A percentile compares a stretch with the other conserved stretches of the same genome.
Conservation (phyloP, 2,113 vertebrate species). For the Eonycteris spelaea region DNA sequence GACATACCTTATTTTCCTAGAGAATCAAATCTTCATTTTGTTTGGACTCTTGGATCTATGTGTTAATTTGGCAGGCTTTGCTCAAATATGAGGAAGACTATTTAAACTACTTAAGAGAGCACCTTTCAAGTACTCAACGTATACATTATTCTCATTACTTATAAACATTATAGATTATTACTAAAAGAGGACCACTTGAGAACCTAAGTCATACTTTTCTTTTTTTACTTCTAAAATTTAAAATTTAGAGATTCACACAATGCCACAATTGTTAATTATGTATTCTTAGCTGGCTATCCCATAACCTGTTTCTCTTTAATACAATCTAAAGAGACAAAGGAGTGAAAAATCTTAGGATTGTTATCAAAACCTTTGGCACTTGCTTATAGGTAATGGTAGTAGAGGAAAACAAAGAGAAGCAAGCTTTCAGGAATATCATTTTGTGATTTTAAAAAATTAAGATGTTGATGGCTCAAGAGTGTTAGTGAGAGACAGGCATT, state of each 20-base stretch:
- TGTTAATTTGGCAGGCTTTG: neutral
- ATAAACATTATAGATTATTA: neutral
- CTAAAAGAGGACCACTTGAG: neutral
- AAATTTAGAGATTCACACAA: neutral
- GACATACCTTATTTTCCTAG: neutral
- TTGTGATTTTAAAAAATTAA: neutral
- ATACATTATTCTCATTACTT: neutral
- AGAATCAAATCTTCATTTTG: neutral
- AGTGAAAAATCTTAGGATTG: neutral
- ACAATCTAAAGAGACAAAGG: neutral
- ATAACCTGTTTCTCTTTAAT: neutral
- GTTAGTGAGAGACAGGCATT: neutral
- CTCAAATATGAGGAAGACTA: neutral
- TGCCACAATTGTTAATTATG: neutral
- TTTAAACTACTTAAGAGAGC: neutral
- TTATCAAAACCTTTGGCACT: neutral
- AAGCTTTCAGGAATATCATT: neutral
- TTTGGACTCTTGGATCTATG: neutral
- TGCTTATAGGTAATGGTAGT: neutral
- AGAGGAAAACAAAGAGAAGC: neutral
- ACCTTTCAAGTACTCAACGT: neutral
- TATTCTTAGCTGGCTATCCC: neutral
- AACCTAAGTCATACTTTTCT: neutral
- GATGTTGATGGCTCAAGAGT: neutral
- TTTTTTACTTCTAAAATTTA: neutral